Conservation (phyloP, 2,797 vertebrate genomes). For the Poecilia picta region DNA sequence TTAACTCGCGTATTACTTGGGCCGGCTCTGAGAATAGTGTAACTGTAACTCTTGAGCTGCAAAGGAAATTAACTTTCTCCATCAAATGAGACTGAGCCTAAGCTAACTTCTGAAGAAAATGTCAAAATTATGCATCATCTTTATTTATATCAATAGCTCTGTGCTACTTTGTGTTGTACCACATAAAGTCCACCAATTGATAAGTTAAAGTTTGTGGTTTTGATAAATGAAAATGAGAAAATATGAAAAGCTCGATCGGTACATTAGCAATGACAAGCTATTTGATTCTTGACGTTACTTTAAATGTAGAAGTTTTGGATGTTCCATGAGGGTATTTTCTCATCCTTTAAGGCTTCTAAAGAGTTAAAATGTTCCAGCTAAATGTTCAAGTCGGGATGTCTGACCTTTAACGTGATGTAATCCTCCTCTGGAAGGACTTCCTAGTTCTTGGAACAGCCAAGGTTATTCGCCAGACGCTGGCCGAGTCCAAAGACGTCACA, state of each 20-base stretch:
- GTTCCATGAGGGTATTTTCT: not conserved
- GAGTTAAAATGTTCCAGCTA: conserved; percentile 6
- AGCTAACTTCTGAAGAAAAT: not conserved
- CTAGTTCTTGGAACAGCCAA: conserved; percentile 22
- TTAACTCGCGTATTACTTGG: no score
- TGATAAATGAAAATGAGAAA: not conserved
- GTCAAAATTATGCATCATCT: not conserved
- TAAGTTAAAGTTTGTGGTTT: not conserved
- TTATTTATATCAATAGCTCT: not conserved
- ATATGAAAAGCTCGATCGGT: not conserved
- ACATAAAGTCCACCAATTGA: not conserved
- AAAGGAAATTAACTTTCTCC: not conserved
- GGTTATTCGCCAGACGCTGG: conserved; percentile 28
- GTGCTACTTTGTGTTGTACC: not conserved
- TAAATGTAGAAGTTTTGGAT: not conserved
- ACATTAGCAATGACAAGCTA: not conserved
- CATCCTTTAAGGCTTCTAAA: not conserved
- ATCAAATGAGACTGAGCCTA: not conserved
- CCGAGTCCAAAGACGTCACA: conserved; percentile 11
- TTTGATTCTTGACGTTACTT: not conserved
- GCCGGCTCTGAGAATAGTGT: no score
- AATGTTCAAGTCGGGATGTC: conserved; percentile 27
- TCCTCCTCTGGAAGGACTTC: conserved; percentile 41
- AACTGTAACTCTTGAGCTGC: no score
- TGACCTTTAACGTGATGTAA: conserved; percentile 47